A percentile compares a stretch with the other conserved stretches of the same genome.
Evolutionary conservation across 2,113 vertebrate species (phyloP).

Genomic region (Acanthisitta chloris): DNA sequence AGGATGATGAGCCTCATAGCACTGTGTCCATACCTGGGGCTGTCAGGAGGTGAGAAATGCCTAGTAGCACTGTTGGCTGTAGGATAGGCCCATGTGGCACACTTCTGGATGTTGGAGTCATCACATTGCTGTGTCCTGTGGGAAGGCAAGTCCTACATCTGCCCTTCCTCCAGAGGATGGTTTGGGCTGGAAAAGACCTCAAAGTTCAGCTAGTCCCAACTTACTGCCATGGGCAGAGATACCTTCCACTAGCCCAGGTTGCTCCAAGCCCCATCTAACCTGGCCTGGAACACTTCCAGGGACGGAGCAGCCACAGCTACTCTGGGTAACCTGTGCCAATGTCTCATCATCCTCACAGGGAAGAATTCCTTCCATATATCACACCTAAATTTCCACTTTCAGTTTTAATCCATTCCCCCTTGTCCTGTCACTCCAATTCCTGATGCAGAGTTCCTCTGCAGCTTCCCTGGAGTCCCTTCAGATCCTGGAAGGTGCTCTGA

Average conservation of each 20-base stretch:
- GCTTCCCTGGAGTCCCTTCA: neutral
- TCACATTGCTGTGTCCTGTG: neutral
- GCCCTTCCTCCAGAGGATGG: neutral
- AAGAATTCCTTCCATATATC: neutral
- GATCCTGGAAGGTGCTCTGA: neutral
- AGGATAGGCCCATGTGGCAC: accelerated
- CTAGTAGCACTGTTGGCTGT: neutral
- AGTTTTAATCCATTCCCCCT: neutral
- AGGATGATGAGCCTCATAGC: accelerated
- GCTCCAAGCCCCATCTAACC: accelerated
- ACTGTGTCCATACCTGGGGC: neutral
- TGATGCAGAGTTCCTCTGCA: neutral
- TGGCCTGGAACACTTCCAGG: accelerated
- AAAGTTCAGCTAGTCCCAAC: neutral
- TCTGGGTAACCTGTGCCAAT: neutral
- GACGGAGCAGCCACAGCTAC: neutral
- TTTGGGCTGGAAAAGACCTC: neutral
- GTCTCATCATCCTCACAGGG: neutral
- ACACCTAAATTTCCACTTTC: neutral
- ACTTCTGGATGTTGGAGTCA: neutral
- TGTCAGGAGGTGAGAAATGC: neutral
- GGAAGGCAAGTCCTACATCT: neutral
- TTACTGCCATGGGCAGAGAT: neutral
- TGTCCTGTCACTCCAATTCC: neutral
- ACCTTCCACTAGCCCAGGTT: accelerated